A percentile compares a stretch with the other conserved stretches of the same genome.
phyloP scores from a whole-genome alignment of 2,888 invertebrate species.

The Trichogramma evanescens region DNA sequence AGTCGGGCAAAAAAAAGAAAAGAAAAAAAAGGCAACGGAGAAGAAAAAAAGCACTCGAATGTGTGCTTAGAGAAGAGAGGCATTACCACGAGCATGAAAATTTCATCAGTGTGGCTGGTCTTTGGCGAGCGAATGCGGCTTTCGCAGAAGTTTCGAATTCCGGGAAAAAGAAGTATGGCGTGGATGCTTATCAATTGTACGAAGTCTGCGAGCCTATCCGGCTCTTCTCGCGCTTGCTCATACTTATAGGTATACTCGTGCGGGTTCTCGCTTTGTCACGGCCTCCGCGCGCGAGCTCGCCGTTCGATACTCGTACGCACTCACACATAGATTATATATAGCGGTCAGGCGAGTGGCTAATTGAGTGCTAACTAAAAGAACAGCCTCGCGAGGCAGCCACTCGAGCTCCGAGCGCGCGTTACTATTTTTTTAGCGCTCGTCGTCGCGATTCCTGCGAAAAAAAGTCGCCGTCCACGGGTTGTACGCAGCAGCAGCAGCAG shows the following conservation, averaged over 20 bases:
- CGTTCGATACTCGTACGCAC: no score
- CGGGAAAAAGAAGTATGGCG: neutral
- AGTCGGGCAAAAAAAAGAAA: neutral
- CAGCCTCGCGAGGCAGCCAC: constrained; percentile 1
- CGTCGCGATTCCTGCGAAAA: neutral
- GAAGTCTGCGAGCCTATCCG: no score
- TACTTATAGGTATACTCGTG: no score
- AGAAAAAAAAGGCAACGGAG: constrained; percentile 2
- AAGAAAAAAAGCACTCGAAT: no score
- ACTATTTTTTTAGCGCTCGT: no score
- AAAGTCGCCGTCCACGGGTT: neutral
- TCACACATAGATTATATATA: neutral
- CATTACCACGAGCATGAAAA: constrained; percentile 5
- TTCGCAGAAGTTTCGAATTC: constrained; percentile 9
- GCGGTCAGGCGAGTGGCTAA: constrained; percentile 25
- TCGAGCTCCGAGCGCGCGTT: no score
- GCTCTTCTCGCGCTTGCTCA: no score
- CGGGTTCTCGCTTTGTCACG: no score
- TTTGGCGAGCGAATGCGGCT: no score
- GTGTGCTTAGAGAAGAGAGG: neutral
- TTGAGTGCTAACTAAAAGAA: constrained; percentile 32
- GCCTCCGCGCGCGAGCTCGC: no score
- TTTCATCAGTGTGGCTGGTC: constrained; percentile 8
- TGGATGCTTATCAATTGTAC: neutral
- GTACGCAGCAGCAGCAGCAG: neutral